These are phyloP conservation scores for Caenorhabditis latens DNA, from an alignment of 1,140 invertebrate species.

Conservation along the genomic window DNA sequence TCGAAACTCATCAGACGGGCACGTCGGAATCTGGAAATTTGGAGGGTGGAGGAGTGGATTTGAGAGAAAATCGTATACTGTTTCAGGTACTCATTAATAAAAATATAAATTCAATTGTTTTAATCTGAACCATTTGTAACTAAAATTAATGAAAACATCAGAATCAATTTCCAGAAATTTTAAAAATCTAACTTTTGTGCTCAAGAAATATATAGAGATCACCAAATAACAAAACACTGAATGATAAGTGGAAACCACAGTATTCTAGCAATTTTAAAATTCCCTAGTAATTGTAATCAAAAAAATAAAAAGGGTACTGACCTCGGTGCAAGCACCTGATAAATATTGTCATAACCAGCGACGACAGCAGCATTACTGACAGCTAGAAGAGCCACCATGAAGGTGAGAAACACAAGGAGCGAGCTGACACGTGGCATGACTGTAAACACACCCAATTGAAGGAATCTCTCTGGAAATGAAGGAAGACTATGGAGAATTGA, in stretches of 20 bases:
- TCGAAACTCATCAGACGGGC: conserved; percentile 42
- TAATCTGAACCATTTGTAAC: no score
- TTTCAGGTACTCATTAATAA: no score
- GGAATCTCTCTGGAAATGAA: background rate
- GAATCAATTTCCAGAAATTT: no score
- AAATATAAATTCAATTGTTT: no score
- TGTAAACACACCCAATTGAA: conserved; percentile 18
- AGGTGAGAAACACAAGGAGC: conserved; percentile 35
- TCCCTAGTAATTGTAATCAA: background rate
- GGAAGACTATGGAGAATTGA: background rate
- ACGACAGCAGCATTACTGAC: conserved; percentile 23
- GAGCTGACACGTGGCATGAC: conserved; percentile 48
- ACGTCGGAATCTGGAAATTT: conserved; percentile 42
- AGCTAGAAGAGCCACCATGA: conserved; percentile 40
- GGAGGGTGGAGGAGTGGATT: background rate
- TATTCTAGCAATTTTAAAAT: background rate
- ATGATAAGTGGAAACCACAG: no score
- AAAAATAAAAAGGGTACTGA: background rate
- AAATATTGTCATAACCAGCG: conserved; percentile 29
- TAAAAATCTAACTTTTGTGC: no score
- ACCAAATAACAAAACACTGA: no score
- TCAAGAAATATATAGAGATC: no score
- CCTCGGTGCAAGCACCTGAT: conserved; percentile 40
- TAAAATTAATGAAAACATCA: no score
- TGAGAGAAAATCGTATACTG: background rate